Percentiles rank a stretch among this genome's conserved stretches.
phyloP scores from a whole-genome alignment of 2,888 invertebrate species.

The Drosophila paranaensis region DNA sequence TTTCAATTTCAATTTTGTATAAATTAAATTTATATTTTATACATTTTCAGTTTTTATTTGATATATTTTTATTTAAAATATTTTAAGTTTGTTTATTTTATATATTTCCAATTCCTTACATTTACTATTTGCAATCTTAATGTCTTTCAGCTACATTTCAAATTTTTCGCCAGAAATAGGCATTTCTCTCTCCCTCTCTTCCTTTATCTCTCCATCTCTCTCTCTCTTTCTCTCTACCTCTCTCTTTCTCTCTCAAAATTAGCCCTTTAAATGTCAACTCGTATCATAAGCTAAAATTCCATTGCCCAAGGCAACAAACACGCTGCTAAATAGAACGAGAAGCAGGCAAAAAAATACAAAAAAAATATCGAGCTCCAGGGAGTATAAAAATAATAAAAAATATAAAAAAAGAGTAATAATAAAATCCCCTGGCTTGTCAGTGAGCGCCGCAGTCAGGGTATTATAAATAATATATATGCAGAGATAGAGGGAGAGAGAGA shows the following conservation, averaged over 20 bases:
- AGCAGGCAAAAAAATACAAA: constrained; percentile 26
- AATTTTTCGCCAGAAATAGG: neutral
- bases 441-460: constrained; percentile 60
- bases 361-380: constrained; percentile 27
- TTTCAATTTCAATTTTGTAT: no score
- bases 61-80: no score
- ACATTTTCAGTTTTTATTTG: no score
- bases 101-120: no score
- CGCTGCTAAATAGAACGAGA: constrained; percentile 39
- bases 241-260: constrained; percentile 19
- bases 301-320: constrained; percentile 45
- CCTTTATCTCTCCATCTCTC: no score
- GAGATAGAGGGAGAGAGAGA: constrained; percentile 9
- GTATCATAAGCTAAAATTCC: constrained; percentile 40
- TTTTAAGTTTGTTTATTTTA: no score
- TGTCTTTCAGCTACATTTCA: no score
- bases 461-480: constrained; percentile 45
- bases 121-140: neutral
- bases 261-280: constrained; percentile 36
- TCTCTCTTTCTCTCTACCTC: no score
- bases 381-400: constrained; percentile 40
- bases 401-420: constrained; percentile 59
- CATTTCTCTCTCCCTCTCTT: neutral
- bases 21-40: no score
- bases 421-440: constrained; percentile 78